These are phyloP conservation scores for Rhizoglyphus robini DNA, from an alignment of 1,140 invertebrate genomes.

Conservation along the genomic window DNA sequence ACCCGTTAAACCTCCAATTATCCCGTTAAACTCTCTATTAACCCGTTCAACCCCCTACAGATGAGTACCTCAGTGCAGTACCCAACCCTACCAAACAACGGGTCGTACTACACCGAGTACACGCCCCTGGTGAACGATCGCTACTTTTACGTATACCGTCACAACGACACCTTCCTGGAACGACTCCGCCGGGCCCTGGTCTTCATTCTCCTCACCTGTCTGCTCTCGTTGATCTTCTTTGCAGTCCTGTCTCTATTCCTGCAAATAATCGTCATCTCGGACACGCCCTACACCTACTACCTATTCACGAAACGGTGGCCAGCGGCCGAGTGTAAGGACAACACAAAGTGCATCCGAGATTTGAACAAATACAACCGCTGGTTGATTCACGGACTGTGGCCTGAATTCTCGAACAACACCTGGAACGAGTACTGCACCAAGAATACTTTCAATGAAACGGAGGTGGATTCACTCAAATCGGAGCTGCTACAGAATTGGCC, in stretches of 20 bases:
- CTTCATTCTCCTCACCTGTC: neutral
- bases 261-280: neutral
- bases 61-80: slow-evolving; percentile 8
- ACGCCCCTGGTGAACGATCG: neutral
- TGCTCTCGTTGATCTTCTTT: neutral
- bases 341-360: neutral
- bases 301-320: slow-evolving; percentile 13
- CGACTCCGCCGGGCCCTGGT: neutral
- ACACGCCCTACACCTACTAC: neutral
- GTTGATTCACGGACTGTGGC: slow-evolving; percentile 24
- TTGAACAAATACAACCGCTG: slow-evolving; percentile 13
- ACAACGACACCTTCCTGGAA: neutral
- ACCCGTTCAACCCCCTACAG: neutral
- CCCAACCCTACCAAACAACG: neutral
- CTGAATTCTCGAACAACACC: slow-evolving; percentile 7
- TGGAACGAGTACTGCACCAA: slow-evolving; percentile 22
- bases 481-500: slow-evolving; percentile 22
- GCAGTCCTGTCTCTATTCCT: neutral
- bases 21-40: no score
- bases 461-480: slow-evolving; percentile 2
- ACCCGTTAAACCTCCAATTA: no score
- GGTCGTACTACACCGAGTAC: neutral
- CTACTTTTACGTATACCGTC: neutral
- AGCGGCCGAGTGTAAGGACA: neutral
- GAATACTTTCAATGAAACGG: neutral